These are phyloP conservation scores for Staurois parvus DNA, from an alignment of 2,797 vertebrate species.

Conservation along the genomic window DNA sequence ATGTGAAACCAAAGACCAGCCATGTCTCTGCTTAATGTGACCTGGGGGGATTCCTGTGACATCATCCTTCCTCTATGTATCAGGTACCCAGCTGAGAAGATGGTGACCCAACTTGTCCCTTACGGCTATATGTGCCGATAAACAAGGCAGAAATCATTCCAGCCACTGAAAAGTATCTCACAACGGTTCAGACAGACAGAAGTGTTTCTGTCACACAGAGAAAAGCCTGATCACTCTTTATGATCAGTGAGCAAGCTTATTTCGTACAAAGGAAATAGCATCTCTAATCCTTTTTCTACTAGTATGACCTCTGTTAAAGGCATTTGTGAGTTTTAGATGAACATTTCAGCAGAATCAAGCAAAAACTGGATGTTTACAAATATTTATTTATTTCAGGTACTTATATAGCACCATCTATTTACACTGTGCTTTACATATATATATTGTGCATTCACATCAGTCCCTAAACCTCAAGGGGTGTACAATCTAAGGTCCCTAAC, in stretches of 20 bases:
- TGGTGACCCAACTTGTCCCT: slow-evolving; percentile 5
- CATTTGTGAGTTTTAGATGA: too few relatives aligned
- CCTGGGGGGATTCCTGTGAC: slow-evolving; percentile 17
- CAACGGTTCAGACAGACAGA: not conserved
- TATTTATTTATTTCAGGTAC: too few relatives aligned
- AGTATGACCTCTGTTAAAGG: too few relatives aligned
- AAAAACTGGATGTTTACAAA: too few relatives aligned
- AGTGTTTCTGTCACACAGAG: not conserved
- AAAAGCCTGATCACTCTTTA: not conserved
- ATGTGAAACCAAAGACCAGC: slow-evolving; percentile 5
- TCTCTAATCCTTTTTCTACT: too few relatives aligned
- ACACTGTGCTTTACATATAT: too few relatives aligned
- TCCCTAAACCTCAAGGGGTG: too few relatives aligned
- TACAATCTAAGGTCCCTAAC: too few relatives aligned
- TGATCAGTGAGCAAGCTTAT: not conserved
- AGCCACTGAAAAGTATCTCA: not conserved
- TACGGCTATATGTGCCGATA: slow-evolving; percentile 8
- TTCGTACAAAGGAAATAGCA: too few relatives aligned
- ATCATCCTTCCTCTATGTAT: slow-evolving; percentile 31
- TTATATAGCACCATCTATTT: too few relatives aligned
- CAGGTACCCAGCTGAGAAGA: slow-evolving; percentile 25
- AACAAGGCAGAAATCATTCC: not conserved
- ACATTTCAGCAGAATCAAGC: too few relatives aligned
- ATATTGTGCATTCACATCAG: too few relatives aligned
- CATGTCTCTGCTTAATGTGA: not conserved